Evolutionary conservation across 2,888 invertebrate species (phyloP).

Genomic region (Calephelis perditalis): DNA sequence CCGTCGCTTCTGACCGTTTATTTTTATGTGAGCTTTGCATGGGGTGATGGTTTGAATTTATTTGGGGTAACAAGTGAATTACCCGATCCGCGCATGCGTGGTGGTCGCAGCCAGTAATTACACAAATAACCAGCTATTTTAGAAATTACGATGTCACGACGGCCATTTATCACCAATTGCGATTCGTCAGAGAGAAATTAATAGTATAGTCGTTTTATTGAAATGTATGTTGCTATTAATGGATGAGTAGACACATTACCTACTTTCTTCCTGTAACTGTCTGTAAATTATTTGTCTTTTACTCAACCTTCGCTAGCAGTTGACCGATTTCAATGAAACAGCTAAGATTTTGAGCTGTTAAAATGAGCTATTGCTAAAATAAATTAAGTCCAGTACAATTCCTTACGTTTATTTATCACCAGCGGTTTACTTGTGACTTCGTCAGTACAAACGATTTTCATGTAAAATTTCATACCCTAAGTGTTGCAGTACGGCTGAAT

Average conservation of each 20-base stretch:
- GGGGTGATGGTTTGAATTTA: constrained; percentile 60
- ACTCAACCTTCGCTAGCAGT: too few relatives aligned
- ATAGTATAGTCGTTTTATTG: not conserved
- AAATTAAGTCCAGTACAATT: too few relatives aligned
- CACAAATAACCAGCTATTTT: constrained; percentile 55
- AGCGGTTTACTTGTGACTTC: too few relatives aligned
- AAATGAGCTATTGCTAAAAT: too few relatives aligned
- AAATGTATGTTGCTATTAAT: not conserved
- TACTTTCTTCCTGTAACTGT: not conserved
- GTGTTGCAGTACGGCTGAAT: too few relatives aligned
- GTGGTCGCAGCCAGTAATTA: constrained; percentile 56
- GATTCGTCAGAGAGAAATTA: constrained; percentile 1
- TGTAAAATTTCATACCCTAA: too few relatives aligned
- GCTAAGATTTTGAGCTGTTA: too few relatives aligned
- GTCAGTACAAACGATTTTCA: too few relatives aligned
- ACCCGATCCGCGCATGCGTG: constrained; percentile 71
- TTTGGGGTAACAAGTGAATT: constrained; percentile 71
- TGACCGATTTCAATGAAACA: too few relatives aligned
- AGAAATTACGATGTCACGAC: constrained; percentile 60
- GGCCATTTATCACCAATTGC: constrained; percentile 35
- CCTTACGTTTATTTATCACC: too few relatives aligned
- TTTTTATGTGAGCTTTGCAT: constrained; percentile 67
- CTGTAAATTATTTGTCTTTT: too few relatives aligned
- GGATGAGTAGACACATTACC: not conserved
- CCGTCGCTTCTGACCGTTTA: constrained; percentile 42